Base-by-base conservation (phyloP, 2,888 invertebrate species). In the Molorchus minor region DNA sequence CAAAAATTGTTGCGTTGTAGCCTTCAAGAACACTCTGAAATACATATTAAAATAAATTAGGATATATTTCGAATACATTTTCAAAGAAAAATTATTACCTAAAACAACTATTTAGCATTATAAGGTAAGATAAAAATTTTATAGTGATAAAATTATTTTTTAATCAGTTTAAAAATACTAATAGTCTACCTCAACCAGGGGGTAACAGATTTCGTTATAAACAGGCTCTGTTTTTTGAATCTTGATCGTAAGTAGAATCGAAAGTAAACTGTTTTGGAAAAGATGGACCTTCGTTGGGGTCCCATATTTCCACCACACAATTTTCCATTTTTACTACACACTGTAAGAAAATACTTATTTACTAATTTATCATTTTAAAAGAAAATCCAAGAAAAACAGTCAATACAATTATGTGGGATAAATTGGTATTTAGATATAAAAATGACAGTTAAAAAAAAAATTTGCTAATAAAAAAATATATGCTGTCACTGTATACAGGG, bases 1-100 rank as follows among this genome's bases (percentile, higher is more conserved):
- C 95, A 79, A 96, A 95, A 51, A 96, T 93, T 0, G 95, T 95
- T 13, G 93, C 92, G 82, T 95, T 96, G 83, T 95, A 95, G 0
- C 95, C 95, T 75, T 95, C 94, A 54, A 94, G 84, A 0, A 94
- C 93, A 60, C 93, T 93, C 77, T 82, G 61, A 57, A 77, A 75
- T 46, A 38, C 17, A 25, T 25, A 25, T 10, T 36, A 13, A 13
- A 13, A 10, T 36, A 5, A 36, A 36, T 10, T 3, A 13, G 5
- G 25, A 25, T n/a, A 25, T 8, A 8, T 25, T 25, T 25, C 25
- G 25, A 25, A 3, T 8, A 3, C 25, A 25, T 5, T 25, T 25
- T n/a, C n/a, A n/a, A n/a, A n/a, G n/a, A n/a, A n/a, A n/a, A n/a
- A n/a, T n/a, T n/a, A n/a, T n/a, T n/a, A n/a, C n/a, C n/a, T n/a